Evolutionary conservation across 2,113 vertebrate species (phyloP), one percentile per base, ranked within the genome.

Genomic region (Sylvia atricapilla): DNA sequence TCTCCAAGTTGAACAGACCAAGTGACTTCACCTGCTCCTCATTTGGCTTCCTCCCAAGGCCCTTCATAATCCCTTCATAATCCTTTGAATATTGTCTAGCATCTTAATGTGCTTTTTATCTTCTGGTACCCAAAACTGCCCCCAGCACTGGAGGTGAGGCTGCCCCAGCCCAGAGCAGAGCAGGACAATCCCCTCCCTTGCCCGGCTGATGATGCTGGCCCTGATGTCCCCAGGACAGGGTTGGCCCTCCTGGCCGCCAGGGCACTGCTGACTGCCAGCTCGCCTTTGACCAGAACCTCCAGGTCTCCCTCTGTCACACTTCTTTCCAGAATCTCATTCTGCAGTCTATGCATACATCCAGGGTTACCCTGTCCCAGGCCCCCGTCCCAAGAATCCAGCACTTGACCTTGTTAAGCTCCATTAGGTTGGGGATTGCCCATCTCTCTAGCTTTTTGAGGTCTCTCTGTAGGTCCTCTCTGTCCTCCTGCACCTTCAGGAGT

Each of bases 201-300:
- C 19, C 30, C 1, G 1, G 4, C 30, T 56, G n/a, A n/a, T 1
- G 0, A 20, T 47, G 49, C 41, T 66, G n/a, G 1, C 9, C 5
- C 50, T 47, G 41, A 47, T 56, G 59, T 1, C 12, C 7, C 14
- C 5, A 23, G 28, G 12, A 22, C 28, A 28, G 1, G 6, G 12
- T 2, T 70, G 31, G 1, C 50, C 10, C 1, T 46, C 27, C 27
- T 47, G 50, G 16, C 41, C 67, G 16, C 41, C 17, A 31, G 50
- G 25, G n/a, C 56, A 44, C 21, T 62, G 47, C 43, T 9, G 10
- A 3, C 6, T 41, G 43, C 21, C 16, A 67, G 4, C 13, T 17
- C 24, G 17, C 10, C 35, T 31, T 1, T 3, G 3, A 43, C 7
- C 20, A 56, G 15, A 6, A 20, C 5, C 1, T 8, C 4, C 24